Conservation (phyloP, 1,140 invertebrate species). For the Eriosoma lanigerum region DNA sequence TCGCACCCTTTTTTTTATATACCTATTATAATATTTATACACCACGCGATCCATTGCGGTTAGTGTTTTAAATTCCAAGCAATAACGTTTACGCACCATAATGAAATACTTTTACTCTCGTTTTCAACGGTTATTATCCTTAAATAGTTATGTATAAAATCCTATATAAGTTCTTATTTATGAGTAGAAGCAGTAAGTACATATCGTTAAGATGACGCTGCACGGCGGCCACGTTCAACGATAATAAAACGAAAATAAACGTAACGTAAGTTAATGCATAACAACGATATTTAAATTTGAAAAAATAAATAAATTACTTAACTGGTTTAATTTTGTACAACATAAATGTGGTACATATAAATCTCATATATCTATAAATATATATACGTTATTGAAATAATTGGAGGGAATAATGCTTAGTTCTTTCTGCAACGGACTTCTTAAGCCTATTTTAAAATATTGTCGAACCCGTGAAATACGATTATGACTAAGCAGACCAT, state of each 20-base stretch:
- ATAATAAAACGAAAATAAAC: not conserved
- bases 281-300: not conserved
- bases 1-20: not conserved
- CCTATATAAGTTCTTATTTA: no score
- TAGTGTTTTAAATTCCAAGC: slow-evolving; percentile 4
- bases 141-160: no score
- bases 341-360: not conserved
- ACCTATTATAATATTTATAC: no score
- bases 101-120: not conserved
- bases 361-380: not conserved
- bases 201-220: no score
- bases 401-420: no score
- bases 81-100: not conserved
- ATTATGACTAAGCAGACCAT: not conserved
- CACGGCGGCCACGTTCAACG: not conserved
- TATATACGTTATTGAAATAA: no score
- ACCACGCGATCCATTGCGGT: not conserved
- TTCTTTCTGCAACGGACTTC: not conserved
- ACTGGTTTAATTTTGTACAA: slow-evolving; percentile 32
- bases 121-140: no score
- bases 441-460: slow-evolving; percentile 16
- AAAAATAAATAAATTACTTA: slow-evolving; percentile 24
- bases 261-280: no score
- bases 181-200: no score
- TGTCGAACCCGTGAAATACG: not conserved